A percentile compares a stretch with the other conserved stretches of the same genome.
Evolutionary conservation across 1,140 invertebrate genomes (phyloP).

Genomic region (Mycetomoellerius zeteki): DNA sequence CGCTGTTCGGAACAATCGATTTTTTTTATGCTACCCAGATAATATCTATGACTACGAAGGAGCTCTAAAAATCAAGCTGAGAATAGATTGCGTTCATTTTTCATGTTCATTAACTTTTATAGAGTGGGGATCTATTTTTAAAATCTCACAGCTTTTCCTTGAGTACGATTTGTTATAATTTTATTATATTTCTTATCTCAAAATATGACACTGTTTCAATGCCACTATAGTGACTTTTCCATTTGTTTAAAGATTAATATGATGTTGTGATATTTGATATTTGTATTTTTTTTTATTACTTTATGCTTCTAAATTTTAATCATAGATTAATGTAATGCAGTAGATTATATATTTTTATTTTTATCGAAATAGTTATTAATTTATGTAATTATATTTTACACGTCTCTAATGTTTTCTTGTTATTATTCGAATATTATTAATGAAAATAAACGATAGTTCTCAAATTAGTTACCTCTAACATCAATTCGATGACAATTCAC

Average conservation of each 20-base stretch:
- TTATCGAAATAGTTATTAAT: neutral
- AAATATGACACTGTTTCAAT: too few relatives aligned
- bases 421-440: neutral
- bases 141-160: too few relatives aligned
- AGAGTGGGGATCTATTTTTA: too few relatives aligned
- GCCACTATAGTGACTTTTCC: too few relatives aligned
- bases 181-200: too few relatives aligned
- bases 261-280: neutral
- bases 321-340: neutral
- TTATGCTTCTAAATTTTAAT: neutral
- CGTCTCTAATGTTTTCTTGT: neutral
- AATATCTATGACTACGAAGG: neutral
- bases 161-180: too few relatives aligned
- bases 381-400: constrained; percentile 8
- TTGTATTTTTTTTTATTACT: neutral
- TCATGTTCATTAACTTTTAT: neutral
- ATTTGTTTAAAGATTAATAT: neutral
- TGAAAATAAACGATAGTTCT: neutral
- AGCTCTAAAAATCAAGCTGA: neutral
- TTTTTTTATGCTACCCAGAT: constrained; percentile 16
- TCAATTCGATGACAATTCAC: constrained; percentile 42
- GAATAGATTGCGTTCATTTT: neutral
- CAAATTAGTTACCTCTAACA: constrained; percentile 33
- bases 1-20: constrained; percentile 56
- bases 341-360: neutral